Evolutionary conservation across 2,113 vertebrate species (phyloP).

Genomic region (Myrmecobius fasciatus): DNA sequence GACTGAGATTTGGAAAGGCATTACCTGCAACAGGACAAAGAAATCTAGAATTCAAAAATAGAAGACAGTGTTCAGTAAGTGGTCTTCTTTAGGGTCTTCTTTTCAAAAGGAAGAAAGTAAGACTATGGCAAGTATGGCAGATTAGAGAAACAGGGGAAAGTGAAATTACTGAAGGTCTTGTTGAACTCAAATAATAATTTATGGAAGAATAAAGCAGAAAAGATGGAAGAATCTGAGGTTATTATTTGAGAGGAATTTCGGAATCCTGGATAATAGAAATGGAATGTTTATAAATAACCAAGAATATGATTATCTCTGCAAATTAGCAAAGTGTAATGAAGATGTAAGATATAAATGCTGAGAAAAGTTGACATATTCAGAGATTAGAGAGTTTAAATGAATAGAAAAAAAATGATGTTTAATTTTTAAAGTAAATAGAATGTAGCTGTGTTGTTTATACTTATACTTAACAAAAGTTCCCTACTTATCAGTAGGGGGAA

Average conservation of each 20-base stretch:
- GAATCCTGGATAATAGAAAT: background rate
- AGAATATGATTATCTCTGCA: background rate
- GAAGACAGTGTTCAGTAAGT: background rate
- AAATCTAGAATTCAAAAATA: background rate
- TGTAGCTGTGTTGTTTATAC: background rate
- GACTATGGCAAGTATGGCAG: background rate
- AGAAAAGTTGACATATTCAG: background rate
- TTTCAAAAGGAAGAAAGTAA: background rate
- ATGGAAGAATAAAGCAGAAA: background rate
- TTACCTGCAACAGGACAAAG: background rate
- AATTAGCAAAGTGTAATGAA: background rate
- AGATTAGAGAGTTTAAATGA: background rate
- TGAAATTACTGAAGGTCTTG: background rate
- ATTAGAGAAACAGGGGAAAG: background rate
- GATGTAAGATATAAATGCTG: background rate
- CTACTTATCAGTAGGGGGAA: background rate
- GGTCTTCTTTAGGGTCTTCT: background rate
- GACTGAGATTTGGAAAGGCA: background rate
- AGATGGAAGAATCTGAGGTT: background rate
- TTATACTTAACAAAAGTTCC: background rate
- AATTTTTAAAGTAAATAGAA: background rate
- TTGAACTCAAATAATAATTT: background rate
- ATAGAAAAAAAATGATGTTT: background rate
- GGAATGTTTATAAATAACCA: background rate
- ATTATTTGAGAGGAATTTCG: background rate